Conservation (phyloP, 2,888 invertebrate genomes). For the Ferrisia virgata region DNA sequence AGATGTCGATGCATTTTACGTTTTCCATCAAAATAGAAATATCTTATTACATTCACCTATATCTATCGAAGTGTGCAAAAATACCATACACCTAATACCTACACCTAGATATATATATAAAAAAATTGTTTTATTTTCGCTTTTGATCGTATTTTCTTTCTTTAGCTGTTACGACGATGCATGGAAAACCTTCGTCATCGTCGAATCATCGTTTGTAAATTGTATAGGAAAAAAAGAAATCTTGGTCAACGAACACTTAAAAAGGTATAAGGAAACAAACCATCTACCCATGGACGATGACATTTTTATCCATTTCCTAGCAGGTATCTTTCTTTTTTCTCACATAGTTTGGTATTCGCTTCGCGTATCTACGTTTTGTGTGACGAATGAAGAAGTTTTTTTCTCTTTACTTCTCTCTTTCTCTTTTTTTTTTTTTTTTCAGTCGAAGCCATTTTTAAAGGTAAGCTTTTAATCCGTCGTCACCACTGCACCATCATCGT, state of each 20-base stretch:
- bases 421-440: not conserved
- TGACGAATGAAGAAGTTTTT: not conserved
- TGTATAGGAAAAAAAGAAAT: not conserved
- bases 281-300: not conserved
- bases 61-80: no score
- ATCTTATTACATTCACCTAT: conserved; percentile 23
- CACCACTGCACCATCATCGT: not conserved
- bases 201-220: not conserved
- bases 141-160: not conserved
- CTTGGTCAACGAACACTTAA: not conserved
- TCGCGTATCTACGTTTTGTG: conserved; percentile 5
- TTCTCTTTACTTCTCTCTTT: no score
- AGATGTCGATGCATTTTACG: conserved; percentile 31
- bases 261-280: not conserved
- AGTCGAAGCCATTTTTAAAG: not conserved
- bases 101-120: not conserved
- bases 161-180: not conserved
- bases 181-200: no score
- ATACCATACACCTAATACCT: no score
- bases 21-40: conserved; percentile 35
- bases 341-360: not conserved
- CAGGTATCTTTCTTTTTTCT: not conserved
- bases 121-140: not conserved
- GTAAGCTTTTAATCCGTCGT: not conserved
- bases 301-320: conserved; percentile 10